A percentile compares a stretch with the other conserved stretches of the same genome.
Evolutionary conservation across 1,140 invertebrate genomes (phyloP).

Genomic region (Saxidomus purpurata): DNA sequence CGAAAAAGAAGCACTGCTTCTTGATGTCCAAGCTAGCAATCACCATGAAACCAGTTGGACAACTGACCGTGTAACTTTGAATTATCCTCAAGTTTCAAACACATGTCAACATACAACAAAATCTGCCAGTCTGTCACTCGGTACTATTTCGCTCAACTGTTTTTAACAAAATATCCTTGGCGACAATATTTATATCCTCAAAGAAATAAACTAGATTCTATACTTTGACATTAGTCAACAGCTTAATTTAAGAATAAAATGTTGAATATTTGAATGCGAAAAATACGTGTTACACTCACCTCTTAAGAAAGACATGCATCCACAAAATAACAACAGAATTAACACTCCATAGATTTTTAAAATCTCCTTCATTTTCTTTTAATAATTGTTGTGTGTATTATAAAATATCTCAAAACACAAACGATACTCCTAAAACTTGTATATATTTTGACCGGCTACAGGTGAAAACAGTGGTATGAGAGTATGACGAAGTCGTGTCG

Average conservation of each 20-base stretch:
- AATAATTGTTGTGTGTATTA: neutral
- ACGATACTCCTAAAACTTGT: neutral
- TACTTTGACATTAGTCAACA: no score
- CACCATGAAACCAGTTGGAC: neutral
- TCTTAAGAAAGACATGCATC: neutral
- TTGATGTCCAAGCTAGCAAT: neutral
- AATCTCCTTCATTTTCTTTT: conserved; percentile 11
- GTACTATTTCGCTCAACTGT: no score
- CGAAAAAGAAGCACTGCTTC: neutral
- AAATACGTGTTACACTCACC: conserved; percentile 12
- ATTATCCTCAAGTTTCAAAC: neutral
- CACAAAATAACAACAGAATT: neutral
- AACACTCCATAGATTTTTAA: neutral
- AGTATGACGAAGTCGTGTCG: neutral
- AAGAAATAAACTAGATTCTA: no score
- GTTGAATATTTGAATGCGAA: no score
- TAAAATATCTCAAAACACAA: neutral
- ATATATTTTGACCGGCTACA: neutral
- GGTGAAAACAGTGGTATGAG: conserved; percentile 4
- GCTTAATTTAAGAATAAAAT: no score
- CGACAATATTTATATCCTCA: no score
- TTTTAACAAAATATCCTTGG: no score
- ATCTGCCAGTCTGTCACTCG: no score
- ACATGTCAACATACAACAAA: neutral
- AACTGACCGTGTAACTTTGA: neutral